phyloP scores from a whole-genome alignment of 2,113 vertebrate genomes.

The Heterochromis multidens region DNA sequence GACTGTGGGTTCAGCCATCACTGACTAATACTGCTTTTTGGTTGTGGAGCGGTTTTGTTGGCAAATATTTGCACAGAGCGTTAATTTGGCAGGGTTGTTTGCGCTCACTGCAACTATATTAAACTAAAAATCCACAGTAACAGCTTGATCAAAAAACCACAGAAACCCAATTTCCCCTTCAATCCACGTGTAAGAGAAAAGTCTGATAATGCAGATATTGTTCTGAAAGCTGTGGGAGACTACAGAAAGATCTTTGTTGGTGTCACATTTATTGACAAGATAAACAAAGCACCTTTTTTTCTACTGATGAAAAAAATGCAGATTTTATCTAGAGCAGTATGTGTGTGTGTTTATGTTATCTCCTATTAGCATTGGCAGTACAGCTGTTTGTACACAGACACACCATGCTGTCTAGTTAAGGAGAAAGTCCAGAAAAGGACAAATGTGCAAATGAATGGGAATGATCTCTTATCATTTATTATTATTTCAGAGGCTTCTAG shows the following conservation, averaged over 20 bases:
- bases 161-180: background rate
- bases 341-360: background rate
- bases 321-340: background rate
- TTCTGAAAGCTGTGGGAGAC: background rate
- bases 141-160: background rate
- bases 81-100: background rate
- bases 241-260: background rate
- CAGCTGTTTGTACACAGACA: slow-evolving; percentile 2
- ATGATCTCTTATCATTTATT: background rate
- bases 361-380: background rate
- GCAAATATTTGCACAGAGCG: background rate
- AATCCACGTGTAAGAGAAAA: background rate
- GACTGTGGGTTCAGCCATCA: background rate
- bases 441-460: background rate
- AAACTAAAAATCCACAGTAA: background rate
- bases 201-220: background rate
- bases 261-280: background rate
- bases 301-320: background rate
- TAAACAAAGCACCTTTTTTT: background rate
- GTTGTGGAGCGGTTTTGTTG: background rate
- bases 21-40: background rate
- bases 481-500: background rate
- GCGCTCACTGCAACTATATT: background rate
- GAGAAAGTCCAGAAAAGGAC: background rate
- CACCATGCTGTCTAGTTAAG: background rate